phyloP scores from a whole-genome alignment of 2,113 vertebrate genomes.

The Sinocyclocheilus grahami region DNA sequence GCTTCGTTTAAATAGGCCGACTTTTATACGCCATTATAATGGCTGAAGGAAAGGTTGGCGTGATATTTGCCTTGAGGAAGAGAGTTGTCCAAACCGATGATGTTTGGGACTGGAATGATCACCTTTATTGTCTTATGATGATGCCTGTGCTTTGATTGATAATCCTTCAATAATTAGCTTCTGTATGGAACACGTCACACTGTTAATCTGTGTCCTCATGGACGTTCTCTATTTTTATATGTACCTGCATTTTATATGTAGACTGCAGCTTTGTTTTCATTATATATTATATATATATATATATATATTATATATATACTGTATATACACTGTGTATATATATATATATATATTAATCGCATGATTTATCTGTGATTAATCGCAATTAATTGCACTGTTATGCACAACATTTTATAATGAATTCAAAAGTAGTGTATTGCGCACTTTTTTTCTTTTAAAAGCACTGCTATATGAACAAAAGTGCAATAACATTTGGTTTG shows the following conservation, averaged over 20 bases:
- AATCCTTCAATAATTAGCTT: constrained; percentile 70
- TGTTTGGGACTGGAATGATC: constrained; percentile 14
- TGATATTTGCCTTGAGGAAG: constrained; percentile 71
- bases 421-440: too few species aligned
- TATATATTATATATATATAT: too few species aligned
- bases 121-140: constrained; percentile 15
- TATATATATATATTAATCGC: too few species aligned
- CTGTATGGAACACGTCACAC: constrained; percentile 53
- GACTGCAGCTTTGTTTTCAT: not conserved
- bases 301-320: too few species aligned
- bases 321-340: too few species aligned
- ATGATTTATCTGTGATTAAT: too few species aligned
- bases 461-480: too few species aligned
- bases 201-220: constrained; percentile 54
- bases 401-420: too few species aligned
- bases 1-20: constrained; percentile 76
- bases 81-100: not conserved
- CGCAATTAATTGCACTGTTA: too few species aligned
- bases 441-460: too few species aligned
- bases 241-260: not conserved
- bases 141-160: constrained; percentile 49
- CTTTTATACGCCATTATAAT: constrained; percentile 76
- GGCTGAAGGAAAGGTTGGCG: constrained; percentile 58
- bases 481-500: too few species aligned
- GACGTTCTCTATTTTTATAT: not conserved